Evolutionary conservation across 2,113 vertebrate species (phyloP), one percentile per base, ranked within the genome.

Genomic region (Larimichthys polyactis): DNA sequence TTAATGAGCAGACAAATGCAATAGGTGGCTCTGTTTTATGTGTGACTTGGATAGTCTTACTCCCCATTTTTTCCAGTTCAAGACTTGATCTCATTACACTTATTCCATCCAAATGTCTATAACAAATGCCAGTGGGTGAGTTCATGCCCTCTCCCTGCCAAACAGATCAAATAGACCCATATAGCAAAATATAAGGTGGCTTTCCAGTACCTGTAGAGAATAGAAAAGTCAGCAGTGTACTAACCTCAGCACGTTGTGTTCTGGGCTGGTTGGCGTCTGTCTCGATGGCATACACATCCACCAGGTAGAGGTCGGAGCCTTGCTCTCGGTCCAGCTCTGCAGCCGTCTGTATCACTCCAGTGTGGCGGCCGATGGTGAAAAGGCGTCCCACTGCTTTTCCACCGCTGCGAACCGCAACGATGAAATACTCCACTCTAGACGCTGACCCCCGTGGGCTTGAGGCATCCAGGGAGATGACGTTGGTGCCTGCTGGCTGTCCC

Each of bases 231-330:
- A 94, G 87, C 87, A 58, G 3, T 62, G 40, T 48, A 89, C 89
- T 97, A 91, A 99, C 98, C 97, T 99, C 97, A 63, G 97, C 97
- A 90, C 95, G 94, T 71, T 99, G 98, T 0, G 98, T 99, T 79
- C 96, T 94, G 70, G 98, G 98, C 77, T 97, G 92, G 78, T 90
- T 93, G 32, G 96, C 94, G 0, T 97, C 96, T 4, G 95, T 96
- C 78, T 99, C 98, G 3, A 99, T 97, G 91, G 98, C 98, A 1
- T 98, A 99, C 83, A 99, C 97, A 77, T 99, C 97, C 95, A 99
- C 92, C 93, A 97, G 90, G 92, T 99, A 99, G 27, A 99, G 95
- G 9, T 97, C 97, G 0, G 97, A 95, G 73, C 97, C 98, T 43
- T 96, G 96, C 70, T 99, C 98, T 20, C 98, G 94, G 95, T 99